Evolutionary conservation across 2,797 vertebrate species (phyloP).

Genomic region (Paguma larvata): DNA sequence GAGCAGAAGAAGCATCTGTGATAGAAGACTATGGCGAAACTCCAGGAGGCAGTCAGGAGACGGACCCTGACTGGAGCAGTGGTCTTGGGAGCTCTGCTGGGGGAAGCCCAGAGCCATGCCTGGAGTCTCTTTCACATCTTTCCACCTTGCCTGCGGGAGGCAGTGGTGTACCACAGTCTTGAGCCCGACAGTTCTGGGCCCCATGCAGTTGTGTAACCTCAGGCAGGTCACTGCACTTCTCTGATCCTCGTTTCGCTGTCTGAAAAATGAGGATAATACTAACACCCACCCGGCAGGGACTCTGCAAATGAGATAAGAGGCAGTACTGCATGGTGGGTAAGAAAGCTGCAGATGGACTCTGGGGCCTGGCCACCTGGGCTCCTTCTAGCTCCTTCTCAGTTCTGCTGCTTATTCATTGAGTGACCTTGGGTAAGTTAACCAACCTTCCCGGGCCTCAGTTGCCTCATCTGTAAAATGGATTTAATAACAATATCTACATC

Average conservation of each 20-base stretch:
- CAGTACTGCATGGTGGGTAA: background rate
- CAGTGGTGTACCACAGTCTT: background rate
- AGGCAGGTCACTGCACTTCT: background rate
- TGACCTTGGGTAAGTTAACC: background rate
- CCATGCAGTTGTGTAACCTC: background rate
- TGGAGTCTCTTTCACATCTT: background rate
- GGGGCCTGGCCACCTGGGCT: background rate
- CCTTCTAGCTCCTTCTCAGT: conserved; percentile 26
- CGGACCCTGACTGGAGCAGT: background rate
- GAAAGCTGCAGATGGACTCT: background rate
- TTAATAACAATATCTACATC: conserved; percentile 32
- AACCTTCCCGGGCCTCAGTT: conserved; percentile 56
- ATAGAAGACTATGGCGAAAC: conserved; percentile 16
- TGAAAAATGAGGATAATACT: conserved; percentile 32
- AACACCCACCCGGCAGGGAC: conserved; percentile 19
- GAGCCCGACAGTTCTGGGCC: background rate
- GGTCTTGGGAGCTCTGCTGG: background rate
- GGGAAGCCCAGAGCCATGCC: background rate
- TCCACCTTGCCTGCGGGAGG: background rate
- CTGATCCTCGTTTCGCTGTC: background rate
- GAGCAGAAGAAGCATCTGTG: background rate
- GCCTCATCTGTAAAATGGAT: conserved; percentile 60
- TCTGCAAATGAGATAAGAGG: conserved; percentile 46
- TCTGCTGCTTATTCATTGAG: background rate
- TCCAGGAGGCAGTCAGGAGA: background rate